Conservation (phyloP, 2,888 invertebrate species). For the Pogonocherus hispidulus region DNA sequence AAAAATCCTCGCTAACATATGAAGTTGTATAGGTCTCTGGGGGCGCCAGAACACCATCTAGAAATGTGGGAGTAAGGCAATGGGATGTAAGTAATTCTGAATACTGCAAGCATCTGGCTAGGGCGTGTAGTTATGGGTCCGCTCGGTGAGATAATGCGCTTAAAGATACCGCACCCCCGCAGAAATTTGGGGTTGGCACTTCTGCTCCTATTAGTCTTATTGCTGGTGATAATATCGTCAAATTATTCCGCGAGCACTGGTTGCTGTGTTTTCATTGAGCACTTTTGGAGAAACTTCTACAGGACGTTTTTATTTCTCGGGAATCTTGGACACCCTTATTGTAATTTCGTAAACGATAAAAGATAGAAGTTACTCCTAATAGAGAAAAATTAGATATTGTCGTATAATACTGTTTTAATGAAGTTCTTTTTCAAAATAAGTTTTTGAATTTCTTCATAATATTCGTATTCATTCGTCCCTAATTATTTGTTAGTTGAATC, state of each 20-base stretch:
- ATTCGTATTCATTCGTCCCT: too few species aligned
- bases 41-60: conserved; percentile 43
- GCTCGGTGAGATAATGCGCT: conserved; percentile 61
- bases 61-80: conserved; percentile 51
- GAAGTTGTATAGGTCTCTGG: conserved; percentile 45
- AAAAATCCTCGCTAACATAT: conserved; percentile 54
- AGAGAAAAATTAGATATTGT: too few species aligned
- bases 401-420: too few species aligned
- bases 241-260: conserved; percentile 42
- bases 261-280: background rate
- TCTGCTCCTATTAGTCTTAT: conserved; percentile 50
- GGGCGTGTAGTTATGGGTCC: conserved; percentile 56
- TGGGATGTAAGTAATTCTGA: conserved; percentile 62
- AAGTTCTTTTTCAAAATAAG: too few species aligned
- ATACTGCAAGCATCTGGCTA: conserved; percentile 61
- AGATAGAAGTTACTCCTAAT: too few species aligned
- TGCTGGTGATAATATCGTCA: conserved; percentile 48
- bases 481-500: too few species aligned
- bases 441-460: too few species aligned
- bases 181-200: conserved; percentile 54
- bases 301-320: too few species aligned
- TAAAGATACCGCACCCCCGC: conserved; percentile 61
- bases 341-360: too few species aligned
- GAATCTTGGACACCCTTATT: too few species aligned
- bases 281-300: background rate